Conservation (phyloP, 2,113 vertebrate genomes). For the Pangasianodon hypophthalmus region DNA sequence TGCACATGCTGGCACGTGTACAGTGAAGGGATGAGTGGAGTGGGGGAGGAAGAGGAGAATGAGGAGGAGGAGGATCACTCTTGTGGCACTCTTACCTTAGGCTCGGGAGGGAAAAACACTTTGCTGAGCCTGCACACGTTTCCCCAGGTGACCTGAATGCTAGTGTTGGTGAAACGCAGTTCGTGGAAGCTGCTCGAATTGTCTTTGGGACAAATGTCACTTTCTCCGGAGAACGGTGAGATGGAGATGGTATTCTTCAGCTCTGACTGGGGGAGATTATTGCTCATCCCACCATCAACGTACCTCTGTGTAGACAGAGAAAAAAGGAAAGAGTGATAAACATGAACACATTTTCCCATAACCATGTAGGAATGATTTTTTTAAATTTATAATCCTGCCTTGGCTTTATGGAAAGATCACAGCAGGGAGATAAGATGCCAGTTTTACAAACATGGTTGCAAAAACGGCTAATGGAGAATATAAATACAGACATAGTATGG, state of each 20-base stretch:
- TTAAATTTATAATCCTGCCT: not conserved
- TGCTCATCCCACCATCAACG: constrained; percentile 84
- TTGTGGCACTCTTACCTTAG: constrained; percentile 71
- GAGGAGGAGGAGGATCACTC: not conserved
- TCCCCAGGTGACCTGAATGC: constrained; percentile 79
- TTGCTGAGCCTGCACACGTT: constrained; percentile 81
- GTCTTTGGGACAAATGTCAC: constrained; percentile 88
- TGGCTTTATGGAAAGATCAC: not conserved
- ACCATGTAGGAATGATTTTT: not conserved
- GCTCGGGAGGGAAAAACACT: constrained; percentile 81
- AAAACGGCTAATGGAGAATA: not conserved
- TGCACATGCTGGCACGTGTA: not conserved
- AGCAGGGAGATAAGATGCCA: not conserved
- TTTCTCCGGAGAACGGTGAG: constrained; percentile 89
- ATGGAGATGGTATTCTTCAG: constrained; percentile 86
- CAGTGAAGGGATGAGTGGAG: not conserved
- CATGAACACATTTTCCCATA: not conserved
- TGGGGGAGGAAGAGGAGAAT: not conserved
- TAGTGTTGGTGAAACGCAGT: constrained; percentile 80
- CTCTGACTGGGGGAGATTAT: constrained; percentile 81
- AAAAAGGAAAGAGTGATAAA: not conserved
- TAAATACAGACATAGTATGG: not conserved
- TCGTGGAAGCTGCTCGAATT: constrained; percentile 83
- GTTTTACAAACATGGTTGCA: not conserved
- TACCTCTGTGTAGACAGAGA: constrained; percentile 78